Evolutionary conservation across 2,888 invertebrate species (phyloP).

Genomic region (Apamea anceps): DNA sequence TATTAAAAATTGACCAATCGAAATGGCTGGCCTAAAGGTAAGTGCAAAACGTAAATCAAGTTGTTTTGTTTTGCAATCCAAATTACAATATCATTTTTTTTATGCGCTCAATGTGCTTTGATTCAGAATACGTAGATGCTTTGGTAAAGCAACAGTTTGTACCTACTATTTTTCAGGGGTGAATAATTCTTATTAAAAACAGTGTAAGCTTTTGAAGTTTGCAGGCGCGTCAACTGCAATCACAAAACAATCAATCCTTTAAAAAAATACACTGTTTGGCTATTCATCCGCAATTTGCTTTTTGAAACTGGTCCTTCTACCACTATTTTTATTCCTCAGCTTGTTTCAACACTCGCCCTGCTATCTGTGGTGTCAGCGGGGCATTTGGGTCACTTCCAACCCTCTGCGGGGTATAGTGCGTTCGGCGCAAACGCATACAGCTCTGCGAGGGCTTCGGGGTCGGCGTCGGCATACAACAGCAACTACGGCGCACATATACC

Average conservation of each 20-base stretch:
- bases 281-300: not conserved
- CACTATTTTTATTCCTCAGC: constrained; percentile 61
- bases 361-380: constrained; percentile 73
- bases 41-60: constrained; percentile 14
- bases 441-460: constrained; percentile 63
- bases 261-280: not conserved
- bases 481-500: constrained; percentile 85
- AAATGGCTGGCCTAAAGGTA: constrained; percentile 71
- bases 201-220: not conserved
- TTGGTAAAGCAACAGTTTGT: not conserved
- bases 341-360: constrained; percentile 70
- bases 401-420: constrained; percentile 61
- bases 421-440: constrained; percentile 69
- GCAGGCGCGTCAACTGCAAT: too few relatives aligned
- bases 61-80: constrained; percentile 29
- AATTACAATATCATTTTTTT: not conserved
- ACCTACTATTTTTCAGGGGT: too few relatives aligned
- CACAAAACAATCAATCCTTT: not conserved
- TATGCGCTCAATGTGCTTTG: not conserved
- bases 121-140: not conserved
- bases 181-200: not conserved
- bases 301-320: not conserved
- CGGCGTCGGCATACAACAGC: constrained; percentile 65
- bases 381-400: constrained; percentile 64
- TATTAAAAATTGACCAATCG: constrained; percentile 11